Conservation (phyloP, 2,888 invertebrate species). For the Eupithecia subfuscata region DNA sequence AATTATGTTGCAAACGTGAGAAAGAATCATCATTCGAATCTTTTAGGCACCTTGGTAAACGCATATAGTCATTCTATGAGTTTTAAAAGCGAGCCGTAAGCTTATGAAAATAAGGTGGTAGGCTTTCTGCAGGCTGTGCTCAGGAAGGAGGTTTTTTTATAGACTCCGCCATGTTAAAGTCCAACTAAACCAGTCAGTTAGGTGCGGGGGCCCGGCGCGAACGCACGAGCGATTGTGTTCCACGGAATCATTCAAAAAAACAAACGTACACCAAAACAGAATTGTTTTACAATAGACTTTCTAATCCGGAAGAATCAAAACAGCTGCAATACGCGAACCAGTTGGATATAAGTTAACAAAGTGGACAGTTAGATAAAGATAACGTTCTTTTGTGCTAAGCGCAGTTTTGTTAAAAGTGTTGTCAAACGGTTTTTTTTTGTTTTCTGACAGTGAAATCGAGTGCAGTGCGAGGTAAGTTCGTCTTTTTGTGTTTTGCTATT, state of each 20-base stretch:
- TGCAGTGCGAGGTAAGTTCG: conserved; percentile 39
- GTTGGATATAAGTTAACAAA: not conserved
- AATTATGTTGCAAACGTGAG: conserved; percentile 31
- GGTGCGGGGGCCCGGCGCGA: conserved; percentile 19
- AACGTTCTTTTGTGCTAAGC: conserved; percentile 65
- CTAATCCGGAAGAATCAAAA: conserved; percentile 28
- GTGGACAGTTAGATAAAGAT: not conserved
- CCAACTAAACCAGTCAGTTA: conserved; percentile 24
- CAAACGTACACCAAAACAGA: conserved; percentile 23
- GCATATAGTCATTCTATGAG: not conserved
- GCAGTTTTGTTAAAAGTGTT: conserved; percentile 45
- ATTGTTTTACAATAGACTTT: conserved; percentile 27
- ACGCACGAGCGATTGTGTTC: conserved; percentile 18
- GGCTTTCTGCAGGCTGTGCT: not conserved
- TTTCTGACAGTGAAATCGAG: conserved; percentile 39
- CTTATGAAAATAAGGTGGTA: conserved; percentile 35
- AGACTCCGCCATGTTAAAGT: conserved; percentile 30
- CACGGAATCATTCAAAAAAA: conserved; percentile 18
- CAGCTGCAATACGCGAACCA: conserved; percentile 3
- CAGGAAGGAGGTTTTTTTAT: conserved; percentile 29
- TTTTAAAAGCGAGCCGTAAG: conserved; percentile 30
- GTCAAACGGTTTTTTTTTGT: conserved; percentile 33
- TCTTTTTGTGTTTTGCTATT: conserved; percentile 24
- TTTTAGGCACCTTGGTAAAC: not conserved
- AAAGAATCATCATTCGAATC: conserved; percentile 19